Evolutionary conservation across 1,140 invertebrate species (phyloP).

Genomic region (Lanistes nyassanus): DNA sequence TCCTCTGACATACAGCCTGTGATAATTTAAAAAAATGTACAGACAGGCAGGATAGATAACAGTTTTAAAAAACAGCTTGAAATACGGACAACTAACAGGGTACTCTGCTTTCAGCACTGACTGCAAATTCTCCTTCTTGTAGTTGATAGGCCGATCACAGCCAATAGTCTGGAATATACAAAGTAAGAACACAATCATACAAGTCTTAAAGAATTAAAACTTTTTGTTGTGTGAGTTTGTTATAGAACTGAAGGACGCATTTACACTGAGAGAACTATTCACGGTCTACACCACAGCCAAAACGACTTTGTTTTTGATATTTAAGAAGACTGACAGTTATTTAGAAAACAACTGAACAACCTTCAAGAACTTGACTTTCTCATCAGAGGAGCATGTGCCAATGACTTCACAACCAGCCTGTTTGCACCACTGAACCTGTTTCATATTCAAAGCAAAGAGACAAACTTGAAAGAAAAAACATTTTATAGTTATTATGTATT

Average conservation of each 20-base stretch:
- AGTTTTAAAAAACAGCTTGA: conserved; percentile 1
- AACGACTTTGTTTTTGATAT: background rate
- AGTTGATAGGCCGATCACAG: conserved; percentile 65
- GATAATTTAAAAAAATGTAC: too few species aligned
- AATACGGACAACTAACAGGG: conserved; percentile 45
- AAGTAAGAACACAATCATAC: background rate
- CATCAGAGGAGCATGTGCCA: conserved; percentile 66
- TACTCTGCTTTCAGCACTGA: conserved; percentile 61
- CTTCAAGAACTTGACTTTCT: conserved; percentile 66
- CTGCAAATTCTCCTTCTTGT: conserved; percentile 61
- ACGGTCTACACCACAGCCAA: background rate
- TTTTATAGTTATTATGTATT: background rate
- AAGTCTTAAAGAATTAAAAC: background rate
- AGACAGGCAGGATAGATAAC: background rate
- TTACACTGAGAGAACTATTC: background rate
- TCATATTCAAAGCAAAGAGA: conserved; percentile 6
- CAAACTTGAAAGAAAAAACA: background rate
- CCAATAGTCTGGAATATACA: conserved; percentile 54
- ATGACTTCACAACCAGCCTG: conserved; percentile 66
- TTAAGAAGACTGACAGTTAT: background rate
- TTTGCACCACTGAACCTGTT: conserved; percentile 66
- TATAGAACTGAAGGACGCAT: background rate
- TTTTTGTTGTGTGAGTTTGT: background rate
- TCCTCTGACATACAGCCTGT: too few species aligned
- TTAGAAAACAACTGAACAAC: conserved; percentile 30